Evolutionary conservation across 1,140 invertebrate species (phyloP), one percentile per base, ranked within the genome.

Genomic region (Leptinotarsa undecemlineata): DNA sequence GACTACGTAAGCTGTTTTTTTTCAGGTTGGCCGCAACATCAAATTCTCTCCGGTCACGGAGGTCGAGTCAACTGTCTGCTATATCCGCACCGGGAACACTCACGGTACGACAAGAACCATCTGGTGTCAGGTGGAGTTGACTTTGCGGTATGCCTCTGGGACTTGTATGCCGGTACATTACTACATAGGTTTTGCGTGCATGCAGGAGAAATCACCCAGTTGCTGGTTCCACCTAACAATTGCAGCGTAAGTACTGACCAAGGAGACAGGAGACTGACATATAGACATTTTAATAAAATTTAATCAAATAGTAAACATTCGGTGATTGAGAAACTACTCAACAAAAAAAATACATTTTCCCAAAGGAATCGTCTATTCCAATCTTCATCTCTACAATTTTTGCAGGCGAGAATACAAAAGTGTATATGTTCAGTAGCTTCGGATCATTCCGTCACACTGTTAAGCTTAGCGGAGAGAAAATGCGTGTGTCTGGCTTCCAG

Each of bases 101-200:
- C 90, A n/a, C 91, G 97, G 74, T 99, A 99, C 84, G 97, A 99
- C 82, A 92, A 95, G 74, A 89, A 92, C 4, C 93, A 96, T 85
- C 86, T 99, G 15, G 90, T 99, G 0, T 99, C 97, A 0, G 98
- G 98, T 20, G 97, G 97, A 3, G 94, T 97, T 17, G 98, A 99
- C 85, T 99, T 99, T 86, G 96, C 97, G 1, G 96, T 99, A 4
- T 97, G 96, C 81, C 87, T 99, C 0, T 99, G 98, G 98, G 98
- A 99, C 85, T 88, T 99, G 71, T 96, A 96, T 81, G 93, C 92
- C 62, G 97, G 97, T 13, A 91, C 90, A 2, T 86, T 98, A 62
- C 86, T 99, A 33, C 96, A 99, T 85, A 90, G 96, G 8, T 99
- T 99, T 87, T 98, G 96, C 82, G 96, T 98, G 3, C 98, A 99